These are phyloP conservation scores for Caenorhabditis sinica DNA, from an alignment of 2,888 invertebrate genomes.

Conservation along the genomic window DNA sequence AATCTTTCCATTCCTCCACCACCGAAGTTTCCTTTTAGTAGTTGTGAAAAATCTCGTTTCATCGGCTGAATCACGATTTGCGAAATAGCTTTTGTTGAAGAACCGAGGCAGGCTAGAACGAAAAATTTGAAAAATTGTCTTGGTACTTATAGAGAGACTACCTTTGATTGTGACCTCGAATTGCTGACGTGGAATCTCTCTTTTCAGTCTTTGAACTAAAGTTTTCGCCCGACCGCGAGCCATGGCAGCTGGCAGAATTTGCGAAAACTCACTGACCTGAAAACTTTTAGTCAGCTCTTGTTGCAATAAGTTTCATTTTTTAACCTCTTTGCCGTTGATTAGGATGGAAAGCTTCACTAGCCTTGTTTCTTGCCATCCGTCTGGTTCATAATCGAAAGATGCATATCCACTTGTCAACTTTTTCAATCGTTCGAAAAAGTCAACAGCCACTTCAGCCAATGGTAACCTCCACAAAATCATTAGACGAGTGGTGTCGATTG, in stretches of 20 bases:
- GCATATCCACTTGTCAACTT: slow-evolving; percentile 95
- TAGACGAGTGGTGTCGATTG: slow-evolving; percentile 89
- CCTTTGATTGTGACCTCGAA: slow-evolving; percentile 77
- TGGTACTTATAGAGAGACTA: not conserved
- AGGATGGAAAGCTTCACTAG: slow-evolving; percentile 91
- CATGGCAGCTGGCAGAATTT: slow-evolving; percentile 77
- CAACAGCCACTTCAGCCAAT: slow-evolving; percentile 93
- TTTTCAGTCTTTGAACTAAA: slow-evolving; percentile 77
- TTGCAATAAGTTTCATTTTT: too few species aligned
- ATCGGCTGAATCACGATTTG: slow-evolving; percentile 77
- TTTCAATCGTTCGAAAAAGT: slow-evolving; percentile 93
- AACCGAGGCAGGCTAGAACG: slow-evolving; percentile 71
- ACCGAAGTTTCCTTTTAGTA: slow-evolving; percentile 80
- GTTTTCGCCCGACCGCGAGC: slow-evolving; percentile 76
- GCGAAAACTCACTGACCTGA: slow-evolving; percentile 78
- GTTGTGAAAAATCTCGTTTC: slow-evolving; percentile 80
- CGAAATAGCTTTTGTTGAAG: slow-evolving; percentile 78
- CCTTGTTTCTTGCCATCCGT: slow-evolving; percentile 89
- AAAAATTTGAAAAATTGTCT: not conserved
- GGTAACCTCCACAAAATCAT: slow-evolving; percentile 92
- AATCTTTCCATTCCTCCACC: slow-evolving; percentile 86
- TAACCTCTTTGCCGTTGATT: slow-evolving; percentile 87
- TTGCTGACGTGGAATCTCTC: slow-evolving; percentile 81
- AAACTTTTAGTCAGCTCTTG: not conserved
- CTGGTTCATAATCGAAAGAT: slow-evolving; percentile 93